Evolutionary conservation across 2,888 invertebrate species (phyloP).

Genomic region (Elegia similella): DNA sequence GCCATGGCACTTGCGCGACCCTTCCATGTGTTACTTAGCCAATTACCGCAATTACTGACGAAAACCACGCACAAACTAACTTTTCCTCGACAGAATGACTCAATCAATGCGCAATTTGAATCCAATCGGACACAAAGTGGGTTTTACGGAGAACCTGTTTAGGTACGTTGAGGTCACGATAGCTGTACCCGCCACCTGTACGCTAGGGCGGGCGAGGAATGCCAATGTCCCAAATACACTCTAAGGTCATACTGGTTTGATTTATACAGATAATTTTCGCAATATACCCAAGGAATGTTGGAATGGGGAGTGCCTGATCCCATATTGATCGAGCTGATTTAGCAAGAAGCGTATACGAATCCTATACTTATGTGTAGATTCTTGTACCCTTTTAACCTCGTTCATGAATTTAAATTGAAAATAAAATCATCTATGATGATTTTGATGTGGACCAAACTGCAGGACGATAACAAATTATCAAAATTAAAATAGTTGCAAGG

Average conservation of each 20-base stretch:
- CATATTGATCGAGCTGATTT: not conserved
- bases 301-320: constrained; percentile 11
- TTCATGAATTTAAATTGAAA: too few species aligned
- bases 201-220: constrained; percentile 14
- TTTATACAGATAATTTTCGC: not conserved
- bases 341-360: not conserved
- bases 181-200: constrained; percentile 8
- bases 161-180: constrained; percentile 15
- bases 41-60: constrained; percentile 29
- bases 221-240: constrained; percentile 14
- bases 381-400: too few species aligned
- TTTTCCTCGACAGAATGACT: constrained; percentile 21
- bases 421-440: too few species aligned
- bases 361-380: not conserved
- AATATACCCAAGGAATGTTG: not conserved
- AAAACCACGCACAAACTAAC: not conserved
- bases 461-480: too few species aligned
- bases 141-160: constrained; percentile 16
- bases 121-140: constrained; percentile 5
- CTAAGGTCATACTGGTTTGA: constrained; percentile 9
- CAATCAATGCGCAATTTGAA: constrained; percentile 12
- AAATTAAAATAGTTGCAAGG: too few species aligned
- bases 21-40: constrained; percentile 49
- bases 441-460: too few species aligned
- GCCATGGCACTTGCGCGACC: constrained; percentile 56